Conservation (phyloP, 2,797 vertebrate genomes). For the Sylvilagus floridanus region DNA sequence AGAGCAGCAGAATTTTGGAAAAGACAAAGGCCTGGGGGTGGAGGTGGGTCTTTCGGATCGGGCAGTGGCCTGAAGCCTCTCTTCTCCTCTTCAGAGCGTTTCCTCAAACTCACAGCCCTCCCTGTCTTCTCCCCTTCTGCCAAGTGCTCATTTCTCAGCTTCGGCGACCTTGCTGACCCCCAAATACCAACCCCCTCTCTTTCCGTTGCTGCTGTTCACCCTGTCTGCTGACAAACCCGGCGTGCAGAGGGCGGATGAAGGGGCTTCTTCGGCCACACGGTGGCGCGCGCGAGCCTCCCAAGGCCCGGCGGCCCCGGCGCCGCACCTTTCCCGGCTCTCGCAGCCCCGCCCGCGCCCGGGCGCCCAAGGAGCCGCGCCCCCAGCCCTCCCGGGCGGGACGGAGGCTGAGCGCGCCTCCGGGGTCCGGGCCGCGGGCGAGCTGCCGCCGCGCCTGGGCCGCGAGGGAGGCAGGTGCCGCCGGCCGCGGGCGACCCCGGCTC, state of each 20-base stretch:
- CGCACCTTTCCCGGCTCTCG: neutral
- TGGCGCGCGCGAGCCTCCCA: conserved; percentile 76
- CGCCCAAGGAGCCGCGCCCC: conserved; percentile 45
- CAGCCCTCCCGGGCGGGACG: conserved; percentile 10
- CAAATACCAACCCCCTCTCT: neutral
- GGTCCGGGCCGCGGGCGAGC: neutral
- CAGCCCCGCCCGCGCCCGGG: conserved; percentile 3
- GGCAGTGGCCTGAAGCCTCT: neutral
- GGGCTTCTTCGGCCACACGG: conserved; percentile 58
- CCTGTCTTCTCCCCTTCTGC: neutral
- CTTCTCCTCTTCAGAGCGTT: neutral
- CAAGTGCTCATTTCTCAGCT: neutral
- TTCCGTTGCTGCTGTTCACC: neutral
- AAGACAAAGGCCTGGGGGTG: conserved; percentile 19
- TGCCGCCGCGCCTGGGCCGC: neutral
- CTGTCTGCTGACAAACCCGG: neutral
- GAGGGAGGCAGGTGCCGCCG: neutral
- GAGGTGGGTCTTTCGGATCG: neutral
- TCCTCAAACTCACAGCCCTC: too few relatives aligned
- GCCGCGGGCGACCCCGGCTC: neutral
- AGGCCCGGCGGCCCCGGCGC: neutral
- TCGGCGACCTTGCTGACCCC: neutral
- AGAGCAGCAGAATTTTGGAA: conserved; percentile 34
- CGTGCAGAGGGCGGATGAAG: neutral
- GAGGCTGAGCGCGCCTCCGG: neutral